Conservation (phyloP, 2,888 invertebrate genomes). For the Orthosia cruda region DNA sequence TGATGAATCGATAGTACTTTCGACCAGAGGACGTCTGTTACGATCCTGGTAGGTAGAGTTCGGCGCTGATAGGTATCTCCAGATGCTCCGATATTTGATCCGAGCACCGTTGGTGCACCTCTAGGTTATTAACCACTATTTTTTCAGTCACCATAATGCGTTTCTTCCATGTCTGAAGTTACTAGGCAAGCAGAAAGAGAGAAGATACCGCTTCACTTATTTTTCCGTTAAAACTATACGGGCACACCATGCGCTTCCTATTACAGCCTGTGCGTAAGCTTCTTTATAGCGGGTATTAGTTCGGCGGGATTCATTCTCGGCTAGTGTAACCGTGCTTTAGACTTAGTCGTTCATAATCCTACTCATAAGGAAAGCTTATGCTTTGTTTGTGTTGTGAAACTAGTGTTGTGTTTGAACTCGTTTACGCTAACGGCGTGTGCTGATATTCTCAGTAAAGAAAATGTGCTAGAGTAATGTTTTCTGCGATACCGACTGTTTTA, state of each 20-base stretch:
- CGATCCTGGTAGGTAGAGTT: too few species aligned
- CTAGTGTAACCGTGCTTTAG: slow-evolving; percentile 49
- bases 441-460: slow-evolving; percentile 8
- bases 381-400: slow-evolving; percentile 45
- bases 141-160: too few species aligned
- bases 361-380: slow-evolving; percentile 45
- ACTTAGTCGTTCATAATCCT: slow-evolving; percentile 57
- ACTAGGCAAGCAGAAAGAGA: slow-evolving; percentile 23
- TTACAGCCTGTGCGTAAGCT: slow-evolving; percentile 35
- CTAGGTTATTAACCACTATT: too few species aligned
- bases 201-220: not conserved
- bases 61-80: too few species aligned
- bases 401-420: slow-evolving; percentile 30
- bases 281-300: slow-evolving; percentile 49
- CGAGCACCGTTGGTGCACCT: too few species aligned
- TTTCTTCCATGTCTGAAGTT: not conserved
- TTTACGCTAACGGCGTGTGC: slow-evolving; percentile 20
- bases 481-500: not conserved
- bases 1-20: too few species aligned
- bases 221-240: slow-evolving; percentile 3
- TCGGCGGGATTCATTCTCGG: slow-evolving; percentile 48
- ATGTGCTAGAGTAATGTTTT: not conserved
- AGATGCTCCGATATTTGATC: too few species aligned
- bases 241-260: slow-evolving; percentile 1
- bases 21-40: too few species aligned